These are phyloP conservation scores for Anticlea derivata DNA, from an alignment of 2,888 invertebrate genomes.

Conservation along the genomic window DNA sequence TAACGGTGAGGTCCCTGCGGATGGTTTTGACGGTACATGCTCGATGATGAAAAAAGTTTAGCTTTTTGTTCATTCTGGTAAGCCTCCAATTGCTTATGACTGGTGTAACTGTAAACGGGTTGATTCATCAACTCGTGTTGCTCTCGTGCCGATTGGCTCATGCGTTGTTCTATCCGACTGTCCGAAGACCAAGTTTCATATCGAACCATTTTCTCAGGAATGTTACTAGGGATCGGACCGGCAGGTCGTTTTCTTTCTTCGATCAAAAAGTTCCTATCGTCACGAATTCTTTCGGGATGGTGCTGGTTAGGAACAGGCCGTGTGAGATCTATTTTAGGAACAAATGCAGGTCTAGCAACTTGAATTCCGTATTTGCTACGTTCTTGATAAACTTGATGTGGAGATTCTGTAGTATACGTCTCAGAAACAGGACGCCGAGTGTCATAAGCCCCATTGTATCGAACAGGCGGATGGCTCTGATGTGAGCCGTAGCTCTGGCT, in stretches of 20 bases:
- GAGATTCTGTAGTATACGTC: constrained; percentile 65
- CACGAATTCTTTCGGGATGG: constrained; percentile 63
- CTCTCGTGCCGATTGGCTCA: constrained; percentile 65
- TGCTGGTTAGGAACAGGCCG: constrained; percentile 62
- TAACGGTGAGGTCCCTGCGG: constrained; percentile 58
- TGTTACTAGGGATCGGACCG: constrained; percentile 72
- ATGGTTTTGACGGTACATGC: constrained; percentile 61
- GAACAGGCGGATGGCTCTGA: constrained; percentile 51
- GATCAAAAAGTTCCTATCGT: constrained; percentile 69
- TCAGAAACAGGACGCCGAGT: constrained; percentile 57
- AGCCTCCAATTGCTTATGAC: constrained; percentile 73
- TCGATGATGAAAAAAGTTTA: constrained; percentile 35
- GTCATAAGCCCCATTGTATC: constrained; percentile 68
- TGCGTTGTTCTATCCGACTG: constrained; percentile 71
- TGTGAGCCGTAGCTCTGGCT: constrained; percentile 54
- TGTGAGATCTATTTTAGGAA: constrained; percentile 79
- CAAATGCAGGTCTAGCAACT: constrained; percentile 60
- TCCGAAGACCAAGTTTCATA: constrained; percentile 76
- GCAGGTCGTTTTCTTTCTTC: constrained; percentile 74
- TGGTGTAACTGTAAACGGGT: constrained; percentile 74
- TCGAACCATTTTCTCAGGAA: constrained; percentile 77
- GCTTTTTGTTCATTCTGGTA: constrained; percentile 72
- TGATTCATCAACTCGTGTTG: constrained; percentile 73
- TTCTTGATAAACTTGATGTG: constrained; percentile 61
- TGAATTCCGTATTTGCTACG: constrained; percentile 60